Evolutionary conservation across 1,140 invertebrate species (phyloP).

Genomic region (Drosophila pandora): DNA sequence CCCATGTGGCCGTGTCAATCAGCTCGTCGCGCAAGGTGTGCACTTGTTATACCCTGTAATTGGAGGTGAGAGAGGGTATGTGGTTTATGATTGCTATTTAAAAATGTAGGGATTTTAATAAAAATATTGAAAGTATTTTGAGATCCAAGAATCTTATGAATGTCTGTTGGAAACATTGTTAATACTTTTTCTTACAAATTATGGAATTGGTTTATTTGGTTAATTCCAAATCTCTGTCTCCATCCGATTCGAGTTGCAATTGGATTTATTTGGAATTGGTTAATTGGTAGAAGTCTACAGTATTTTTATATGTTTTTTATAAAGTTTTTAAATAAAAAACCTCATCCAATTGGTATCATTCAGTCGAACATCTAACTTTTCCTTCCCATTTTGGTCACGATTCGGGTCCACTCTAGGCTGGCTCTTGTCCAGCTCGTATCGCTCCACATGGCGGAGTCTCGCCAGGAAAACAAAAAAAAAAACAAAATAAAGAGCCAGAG

Average conservation of each 20-base stretch:
- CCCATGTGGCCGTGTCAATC: constrained; percentile 81
- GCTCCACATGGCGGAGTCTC: constrained; percentile 41
- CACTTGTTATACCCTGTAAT: constrained; percentile 43
- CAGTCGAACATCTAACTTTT: background rate
- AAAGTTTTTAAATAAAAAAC: background rate
- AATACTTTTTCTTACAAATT: too few species aligned
- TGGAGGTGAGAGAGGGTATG: background rate
- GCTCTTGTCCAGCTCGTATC: constrained; percentile 24
- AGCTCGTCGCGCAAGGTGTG: constrained; percentile 80
- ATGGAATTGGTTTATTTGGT: too few species aligned
- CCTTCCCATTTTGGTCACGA: constrained; percentile 29
- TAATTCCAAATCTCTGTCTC: too few species aligned
- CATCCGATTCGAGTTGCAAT: too few species aligned
- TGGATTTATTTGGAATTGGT: too few species aligned
- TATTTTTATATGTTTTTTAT: too few species aligned
- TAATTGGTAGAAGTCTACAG: too few species aligned
- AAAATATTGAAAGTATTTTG: too few species aligned
- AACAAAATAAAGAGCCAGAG: too few species aligned
- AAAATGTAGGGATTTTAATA: too few species aligned
- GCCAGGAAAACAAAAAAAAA: background rate
- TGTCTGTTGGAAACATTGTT: too few species aligned
- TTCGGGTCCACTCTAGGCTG: constrained; percentile 31
- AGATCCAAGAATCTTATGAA: too few species aligned
- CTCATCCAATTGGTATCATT: background rate
- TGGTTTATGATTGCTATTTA: background rate